Evolutionary conservation across 2,797 vertebrate genomes (phyloP), one percentile per base, ranked within the genome.

Genomic region (Protonibea diacanthus): DNA sequence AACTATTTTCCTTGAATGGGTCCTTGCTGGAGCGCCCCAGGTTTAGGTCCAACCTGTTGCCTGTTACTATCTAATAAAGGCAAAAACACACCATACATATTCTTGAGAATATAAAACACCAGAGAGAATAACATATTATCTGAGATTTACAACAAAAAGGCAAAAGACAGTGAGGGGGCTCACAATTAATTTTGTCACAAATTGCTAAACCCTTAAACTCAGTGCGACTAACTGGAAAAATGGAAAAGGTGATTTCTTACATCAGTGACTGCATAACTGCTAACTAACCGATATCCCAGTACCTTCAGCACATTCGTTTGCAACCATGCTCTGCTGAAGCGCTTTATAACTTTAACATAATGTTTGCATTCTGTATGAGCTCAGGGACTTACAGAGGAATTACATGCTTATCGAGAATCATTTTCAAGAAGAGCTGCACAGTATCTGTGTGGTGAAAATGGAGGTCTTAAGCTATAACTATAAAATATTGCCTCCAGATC

Each of bases 291-390:
- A 58, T 25, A 40, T 48, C 27, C 20, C 29, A 15, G 13, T 14
- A n/a, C 27, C 25, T 44, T 51, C 3, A 4, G 53, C 61, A 63
- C 47, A 25, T 70, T 83, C 40, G 44, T 21, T 25, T 15, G 68
- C 45, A 56, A 52, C 42, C 27, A 20, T 33, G 45, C 70, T 60
- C 76, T 14, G 0, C 63, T 45, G 71, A 71, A 53, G 53, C 55
- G 8, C 49, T 49, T 58, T 52, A 38, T 21, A 72, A 58, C 44
- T 48, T 40, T 6, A 9, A 42, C 52, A 42, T 17, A 2, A 23
- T 21, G 40, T 81, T 73, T 77, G 66, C 79, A 84, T 79, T 42
- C 48, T 64, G 38, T 69, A 73, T 74, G 77, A 86, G 72, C 52
- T 71, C 57, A 63, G 76, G 66, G 81, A 86, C 49, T 21, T 45